Evolutionary conservation across 2,797 vertebrate species (phyloP).

Genomic region (Synanceia verrucosa): DNA sequence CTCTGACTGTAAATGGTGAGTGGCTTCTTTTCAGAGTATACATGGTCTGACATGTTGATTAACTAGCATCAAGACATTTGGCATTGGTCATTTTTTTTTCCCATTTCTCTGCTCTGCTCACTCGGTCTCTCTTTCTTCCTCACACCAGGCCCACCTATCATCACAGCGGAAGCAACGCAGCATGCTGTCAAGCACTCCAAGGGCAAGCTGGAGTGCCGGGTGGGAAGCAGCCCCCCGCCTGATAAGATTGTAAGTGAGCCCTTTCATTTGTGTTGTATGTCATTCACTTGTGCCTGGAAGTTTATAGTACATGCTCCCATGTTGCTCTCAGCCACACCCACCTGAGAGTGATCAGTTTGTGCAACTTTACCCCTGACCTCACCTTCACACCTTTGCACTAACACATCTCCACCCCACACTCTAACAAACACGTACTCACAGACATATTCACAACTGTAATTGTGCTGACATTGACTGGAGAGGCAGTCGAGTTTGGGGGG

Average conservation of each 20-base stretch:
- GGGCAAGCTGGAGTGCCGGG: constrained; percentile 89
- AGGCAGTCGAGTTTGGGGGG: constrained; percentile 32
- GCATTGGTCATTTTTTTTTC: constrained; percentile 8
- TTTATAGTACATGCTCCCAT: background rate
- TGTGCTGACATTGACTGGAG: constrained; percentile 43
- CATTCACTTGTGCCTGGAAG: constrained; percentile 33
- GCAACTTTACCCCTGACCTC: constrained; percentile 58
- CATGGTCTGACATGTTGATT: background rate
- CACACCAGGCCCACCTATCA: constrained; percentile 87
- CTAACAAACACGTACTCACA: constrained; percentile 40
- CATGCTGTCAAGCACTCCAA: constrained; percentile 88
- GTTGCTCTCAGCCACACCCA: constrained; percentile 18
- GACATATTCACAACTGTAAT: constrained; percentile 56
- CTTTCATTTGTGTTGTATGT: constrained; percentile 38
- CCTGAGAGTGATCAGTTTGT: constrained; percentile 16
- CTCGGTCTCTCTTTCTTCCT: constrained; percentile 18
- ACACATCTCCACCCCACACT: constrained; percentile 28
- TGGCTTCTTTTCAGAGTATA: background rate
- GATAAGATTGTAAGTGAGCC: constrained; percentile 89
- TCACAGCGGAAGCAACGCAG: constrained; percentile 85
- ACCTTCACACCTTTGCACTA: constrained; percentile 56
- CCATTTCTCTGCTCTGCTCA: constrained; percentile 3
- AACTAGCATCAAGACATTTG: background rate
- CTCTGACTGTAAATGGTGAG: constrained; percentile 90
- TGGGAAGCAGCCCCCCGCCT: constrained; percentile 88